Base-by-base conservation (phyloP, 1,140 invertebrate species). In the Caenorhabditis remanei region DNA sequence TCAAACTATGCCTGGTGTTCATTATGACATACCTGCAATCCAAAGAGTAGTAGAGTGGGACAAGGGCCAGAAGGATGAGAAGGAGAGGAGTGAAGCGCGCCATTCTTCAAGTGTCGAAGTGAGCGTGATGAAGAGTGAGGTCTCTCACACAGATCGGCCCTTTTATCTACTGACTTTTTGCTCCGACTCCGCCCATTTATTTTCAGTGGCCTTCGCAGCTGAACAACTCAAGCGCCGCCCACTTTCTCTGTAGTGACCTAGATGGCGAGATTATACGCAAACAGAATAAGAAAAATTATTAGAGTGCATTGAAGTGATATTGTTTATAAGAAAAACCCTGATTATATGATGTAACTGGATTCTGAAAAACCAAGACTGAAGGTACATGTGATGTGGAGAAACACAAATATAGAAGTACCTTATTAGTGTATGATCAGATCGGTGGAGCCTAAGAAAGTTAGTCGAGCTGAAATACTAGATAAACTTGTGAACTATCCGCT, bases 51-150 rank as follows among this genome's bases (percentile, higher is more conserved):
- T 79, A 79, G 0, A 79, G 71, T 79, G 71, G 71, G 9, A 79
- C 71, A 32, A 79, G n/a, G 14, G 71, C 46, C n/a, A 79, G n/a
- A 50, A 79, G 71, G 71, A 79, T 50, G n/a, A 79, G 43, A 24
- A 79, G 71, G 46, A 79, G 71, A 50, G 71, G 71, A n/a, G 71
- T 79, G 71, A 79, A 79, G 71, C 71, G 71, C 71, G 71, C 71
- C 71, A 79, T 79, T 79, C 71, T 79, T 46, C 65, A 71, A 71
- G 65, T 79, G 71, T 79, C 46, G 46, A 79, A 79, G 71, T 8
- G 71, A 79, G 71, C 71, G 43, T 79, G 71, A 48, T 50, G 71
- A 79, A 79, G 71, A 79, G 71, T 79, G 71, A 79, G 46, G n/a
- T 50, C 21, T 79, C 71, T 79, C 11, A 4, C 46, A 8, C 46